These are phyloP conservation scores for Calameuta filiformis DNA, from an alignment of 2,888 invertebrate genomes.

Conservation along the genomic window DNA sequence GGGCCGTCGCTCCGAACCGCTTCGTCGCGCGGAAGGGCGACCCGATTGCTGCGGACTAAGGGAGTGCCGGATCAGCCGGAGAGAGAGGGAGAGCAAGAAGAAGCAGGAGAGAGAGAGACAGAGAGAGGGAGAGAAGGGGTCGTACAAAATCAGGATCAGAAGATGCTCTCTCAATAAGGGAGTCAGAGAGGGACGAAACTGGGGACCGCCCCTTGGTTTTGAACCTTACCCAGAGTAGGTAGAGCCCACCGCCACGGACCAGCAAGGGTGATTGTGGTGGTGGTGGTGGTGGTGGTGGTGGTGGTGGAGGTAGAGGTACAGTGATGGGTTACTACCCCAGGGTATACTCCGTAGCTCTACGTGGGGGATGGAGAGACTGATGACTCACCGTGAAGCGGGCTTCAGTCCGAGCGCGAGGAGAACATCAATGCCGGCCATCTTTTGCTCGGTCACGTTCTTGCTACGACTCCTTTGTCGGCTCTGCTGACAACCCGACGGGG, in stretches of 20 bases:
- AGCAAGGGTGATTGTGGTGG: not conserved
- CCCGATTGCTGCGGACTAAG: not conserved
- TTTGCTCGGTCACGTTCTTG: slow-evolving; percentile 41
- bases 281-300: slow-evolving; percentile 1
- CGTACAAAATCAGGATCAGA: slow-evolving; percentile 8
- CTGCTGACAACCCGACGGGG: slow-evolving; percentile 26
- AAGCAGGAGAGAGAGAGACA: not conserved
- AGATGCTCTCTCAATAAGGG: not conserved
- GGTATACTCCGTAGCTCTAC: not conserved
- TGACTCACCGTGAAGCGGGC: slow-evolving; percentile 64
- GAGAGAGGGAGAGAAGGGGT: not conserved
- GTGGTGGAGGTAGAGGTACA: not conserved
- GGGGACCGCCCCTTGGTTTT: not conserved
- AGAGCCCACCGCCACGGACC: not conserved
- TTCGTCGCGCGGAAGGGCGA: not conserved
- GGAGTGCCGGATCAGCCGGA: not conserved
- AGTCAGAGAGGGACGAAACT: not conserved
- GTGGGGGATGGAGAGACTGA: not conserved
- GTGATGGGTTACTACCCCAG: slow-evolving; percentile 2
- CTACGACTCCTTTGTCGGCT: slow-evolving; percentile 24
- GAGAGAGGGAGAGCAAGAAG: slow-evolving; percentile 10
- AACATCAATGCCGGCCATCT: slow-evolving; percentile 66
- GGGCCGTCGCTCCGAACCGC: not conserved
- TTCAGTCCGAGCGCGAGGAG: slow-evolving; percentile 70
- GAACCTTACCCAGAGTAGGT: not conserved